A percentile compares a stretch with the other conserved stretches of the same genome.
phyloP scores from a whole-genome alignment of 2,888 invertebrate species.

The Gymnosoma rotundatum region DNA sequence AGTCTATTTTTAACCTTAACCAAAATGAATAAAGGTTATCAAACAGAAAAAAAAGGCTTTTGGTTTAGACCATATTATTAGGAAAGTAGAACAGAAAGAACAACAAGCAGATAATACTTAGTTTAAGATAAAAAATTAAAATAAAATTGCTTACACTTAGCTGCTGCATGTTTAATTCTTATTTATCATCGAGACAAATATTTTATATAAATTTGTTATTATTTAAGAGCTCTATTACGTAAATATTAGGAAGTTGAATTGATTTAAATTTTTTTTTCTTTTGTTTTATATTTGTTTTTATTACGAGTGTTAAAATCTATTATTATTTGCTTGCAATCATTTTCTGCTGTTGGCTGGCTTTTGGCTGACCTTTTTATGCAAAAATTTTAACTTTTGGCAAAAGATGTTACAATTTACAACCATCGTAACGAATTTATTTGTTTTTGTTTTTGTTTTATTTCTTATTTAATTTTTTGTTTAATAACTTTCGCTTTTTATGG shows the following conservation, averaged over 20 bases:
- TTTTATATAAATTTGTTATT: neutral
- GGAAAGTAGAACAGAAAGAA: no score
- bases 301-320: neutral
- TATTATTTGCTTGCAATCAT: neutral
- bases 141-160: no score
- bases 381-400: constrained; percentile 47
- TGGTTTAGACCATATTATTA: no score
- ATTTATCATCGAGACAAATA: no score
- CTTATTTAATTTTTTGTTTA: neutral
- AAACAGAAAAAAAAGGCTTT: no score
- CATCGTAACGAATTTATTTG: constrained; percentile 13
- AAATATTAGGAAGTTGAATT: constrained; percentile 33
- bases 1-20: no score
- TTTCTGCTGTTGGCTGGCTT: constrained; percentile 13
- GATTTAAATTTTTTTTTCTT: neutral
- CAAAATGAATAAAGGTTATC: no score
- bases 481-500: constrained; percentile 36
- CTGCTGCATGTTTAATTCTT: no score
- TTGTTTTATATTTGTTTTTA: neutral
- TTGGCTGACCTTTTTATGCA: constrained; percentile 48
- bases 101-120: no score
- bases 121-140: no score
- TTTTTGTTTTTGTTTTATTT: neutral
- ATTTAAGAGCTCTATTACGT: neutral
- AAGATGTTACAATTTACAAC: neutral